phyloP scores from a whole-genome alignment of 2,888 invertebrate genomes.

The Corythucha ciliata region DNA sequence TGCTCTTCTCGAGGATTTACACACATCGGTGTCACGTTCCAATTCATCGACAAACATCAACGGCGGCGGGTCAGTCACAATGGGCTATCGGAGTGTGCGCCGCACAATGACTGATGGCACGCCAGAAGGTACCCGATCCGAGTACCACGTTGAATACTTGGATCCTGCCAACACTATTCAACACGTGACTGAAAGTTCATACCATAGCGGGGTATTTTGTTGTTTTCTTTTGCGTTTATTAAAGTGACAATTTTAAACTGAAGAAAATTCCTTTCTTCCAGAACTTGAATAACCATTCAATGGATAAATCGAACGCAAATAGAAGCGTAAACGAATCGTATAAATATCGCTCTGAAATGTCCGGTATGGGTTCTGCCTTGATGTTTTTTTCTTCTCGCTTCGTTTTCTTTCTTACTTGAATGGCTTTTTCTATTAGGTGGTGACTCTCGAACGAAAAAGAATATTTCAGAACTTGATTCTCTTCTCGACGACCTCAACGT shows the following conservation, averaged over 20 bases:
- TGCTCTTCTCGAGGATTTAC: conserved; percentile 39
- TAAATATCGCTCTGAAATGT: no score
- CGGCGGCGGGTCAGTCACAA: conserved; percentile 29
- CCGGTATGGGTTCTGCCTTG: no score
- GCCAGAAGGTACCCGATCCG: conserved; percentile 34
- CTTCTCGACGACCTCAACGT: conserved; percentile 56
- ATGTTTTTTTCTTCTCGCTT: no score
- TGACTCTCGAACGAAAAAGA: conserved; percentile 42
- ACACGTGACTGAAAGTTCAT: conserved; percentile 26
- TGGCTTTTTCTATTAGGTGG: no score
- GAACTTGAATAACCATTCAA: no score
- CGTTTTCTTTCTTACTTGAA: no score
- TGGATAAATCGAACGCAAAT: no score
- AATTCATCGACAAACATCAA: conserved; percentile 32
- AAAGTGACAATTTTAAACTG: no score
- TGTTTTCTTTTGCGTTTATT: no score
- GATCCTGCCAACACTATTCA: conserved; percentile 39
- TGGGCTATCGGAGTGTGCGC: conserved; percentile 39
- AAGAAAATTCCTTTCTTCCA: no score
- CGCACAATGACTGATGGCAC: conserved; percentile 35
- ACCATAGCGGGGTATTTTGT: conserved; percentile 13
- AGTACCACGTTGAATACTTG: conserved; percentile 39
- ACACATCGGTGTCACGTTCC: conserved; percentile 38
- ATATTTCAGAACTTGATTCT: conserved; percentile 66
- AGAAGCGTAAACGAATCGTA: no score